Base-by-base conservation (phyloP, 2,113 vertebrate species). In the Papio anubis region DNA sequence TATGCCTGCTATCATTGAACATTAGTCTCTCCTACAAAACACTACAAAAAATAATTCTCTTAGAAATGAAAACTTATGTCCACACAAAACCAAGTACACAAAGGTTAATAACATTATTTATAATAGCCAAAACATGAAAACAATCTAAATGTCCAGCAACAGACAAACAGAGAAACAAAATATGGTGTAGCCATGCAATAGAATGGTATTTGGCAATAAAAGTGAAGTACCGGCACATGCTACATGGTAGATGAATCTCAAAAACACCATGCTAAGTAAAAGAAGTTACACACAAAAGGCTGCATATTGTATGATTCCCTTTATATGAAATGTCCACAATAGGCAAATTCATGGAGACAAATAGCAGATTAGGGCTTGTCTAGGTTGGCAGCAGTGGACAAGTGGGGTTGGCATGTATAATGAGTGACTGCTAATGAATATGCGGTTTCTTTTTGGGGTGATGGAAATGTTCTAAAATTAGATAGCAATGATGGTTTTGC, bases 321-420 rank as follows among this genome's bases (percentile, higher is more conserved):
- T 50, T 68, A 66, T n/a, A 76, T 45, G 23, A 90, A 94, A 76
- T 32, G 1, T 70, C 8, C 11, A 89, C 20, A 35, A 79, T 4
- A 57, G 16, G 35, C 25, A 89, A 86, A 82, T 82, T 57, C 38
- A 50, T 8, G 64, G 23, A 88, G n/a, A 64, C 16, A 70, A 78
- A 57, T 5, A 75, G 5, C 11, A 75, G 48, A 35, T 3, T 50
- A 76, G 68, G 9, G 1, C 7, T 52, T 90, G 50, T 32, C 48
- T 32, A 1, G 20, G 45, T 6, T 18, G 38, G 38, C 6, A 32
- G 5, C 11, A 16, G 55, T 40, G 40, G 61, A 7, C 0, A 11
- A 6, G 35, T 5, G 6, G 5, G 2, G 2, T 5, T 16, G 14
- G 2, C 1, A 2, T 16, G 11, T 21, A 43, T 10, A 2, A 45